Evolutionary conservation across 2,888 invertebrate species (phyloP).

Genomic region (Bugulina stolonifera): DNA sequence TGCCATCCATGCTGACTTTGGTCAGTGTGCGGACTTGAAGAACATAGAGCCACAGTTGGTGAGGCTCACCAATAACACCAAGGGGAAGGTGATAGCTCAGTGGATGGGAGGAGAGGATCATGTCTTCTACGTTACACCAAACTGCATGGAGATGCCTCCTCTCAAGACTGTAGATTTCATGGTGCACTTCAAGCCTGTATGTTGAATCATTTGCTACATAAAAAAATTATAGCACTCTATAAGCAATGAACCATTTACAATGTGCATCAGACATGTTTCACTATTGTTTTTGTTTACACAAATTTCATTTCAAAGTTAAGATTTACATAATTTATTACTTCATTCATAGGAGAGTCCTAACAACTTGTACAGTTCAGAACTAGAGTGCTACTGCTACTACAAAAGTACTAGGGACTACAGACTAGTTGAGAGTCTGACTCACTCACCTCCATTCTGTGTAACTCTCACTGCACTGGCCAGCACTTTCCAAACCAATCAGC

Average conservation of each 20-base stretch:
- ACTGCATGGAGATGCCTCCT: slow-evolving; percentile 44
- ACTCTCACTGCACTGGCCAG: slow-evolving; percentile 45
- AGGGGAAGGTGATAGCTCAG: slow-evolving; percentile 47
- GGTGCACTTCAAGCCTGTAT: slow-evolving; percentile 50
- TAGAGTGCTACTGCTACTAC: slow-evolving; percentile 51
- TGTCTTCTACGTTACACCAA: slow-evolving; percentile 43
- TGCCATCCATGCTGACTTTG: slow-evolving; percentile 43
- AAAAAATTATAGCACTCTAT: no score
- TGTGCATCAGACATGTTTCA: no score
- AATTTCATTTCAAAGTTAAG: no score
- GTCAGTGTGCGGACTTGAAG: slow-evolving; percentile 40
- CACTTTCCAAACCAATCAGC: slow-evolving; percentile 48
- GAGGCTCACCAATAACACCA: slow-evolving; percentile 48
- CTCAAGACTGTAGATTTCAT: slow-evolving; percentile 47
- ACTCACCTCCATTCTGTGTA: slow-evolving; percentile 50
- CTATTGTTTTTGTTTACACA: no score
- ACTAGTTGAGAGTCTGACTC: slow-evolving; percentile 46
- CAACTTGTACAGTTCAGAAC: slow-evolving; percentile 47
- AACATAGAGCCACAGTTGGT: slow-evolving; percentile 39
- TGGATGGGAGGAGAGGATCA: slow-evolving; percentile 43
- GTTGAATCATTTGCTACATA: no score
- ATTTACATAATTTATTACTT: no score
- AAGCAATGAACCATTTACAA: no score
- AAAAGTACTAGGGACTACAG: slow-evolving; percentile 50
- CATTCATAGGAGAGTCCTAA: slow-evolving; percentile 42